Base-by-base conservation (phyloP, 2,888 invertebrate genomes). In the Vesta saturnalis region DNA sequence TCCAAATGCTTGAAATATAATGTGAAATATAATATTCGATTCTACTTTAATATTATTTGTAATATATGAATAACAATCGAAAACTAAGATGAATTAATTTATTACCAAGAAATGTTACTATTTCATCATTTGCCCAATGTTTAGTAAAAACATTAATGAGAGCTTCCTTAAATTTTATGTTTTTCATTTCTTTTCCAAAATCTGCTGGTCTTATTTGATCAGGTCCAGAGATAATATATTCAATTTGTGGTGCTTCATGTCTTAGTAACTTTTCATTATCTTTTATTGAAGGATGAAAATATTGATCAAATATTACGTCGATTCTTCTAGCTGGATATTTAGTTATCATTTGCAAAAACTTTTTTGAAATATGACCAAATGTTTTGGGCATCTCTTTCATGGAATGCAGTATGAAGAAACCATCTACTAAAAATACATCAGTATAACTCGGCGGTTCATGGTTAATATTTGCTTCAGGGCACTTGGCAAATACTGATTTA, bases 361-460 rank as follows among this genome's bases (percentile, higher is more conserved):
- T 73, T 65, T 74, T 74, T 1, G 72, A 73, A 66, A 74, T 72
- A 15, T 62, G 54, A 12, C 71, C 74, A 69, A 71, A 72, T 57
- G 69, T 70, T 69, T 43, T 57, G 16, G 72, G 67, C 21, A 72
- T 35, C 65, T 76, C 70, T 72, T 70, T 72, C 67, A 77, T 67
- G 0, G 69, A 68, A 68, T 77, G 74, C 19, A 77, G 60, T 30
- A 77, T 23, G 62, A 72, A 74, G 47, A 76, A 77, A 1, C 76
- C 76, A 68, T 78, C 76, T 56, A 77, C 69, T 39, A 77, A 55
- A 35, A 76, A 54, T 12, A 72, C 56, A 68, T 74, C 72, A 16
- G 60, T 64, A 21, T 23, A 30, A 18, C 15, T 22, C 8, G 71
- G 73, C 63, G 59, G 22, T 10, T 64, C 30, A 59, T 67, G 60